Evolutionary conservation across 2,797 vertebrate species (phyloP).

Genomic region (Epinephelus malabaricus): DNA sequence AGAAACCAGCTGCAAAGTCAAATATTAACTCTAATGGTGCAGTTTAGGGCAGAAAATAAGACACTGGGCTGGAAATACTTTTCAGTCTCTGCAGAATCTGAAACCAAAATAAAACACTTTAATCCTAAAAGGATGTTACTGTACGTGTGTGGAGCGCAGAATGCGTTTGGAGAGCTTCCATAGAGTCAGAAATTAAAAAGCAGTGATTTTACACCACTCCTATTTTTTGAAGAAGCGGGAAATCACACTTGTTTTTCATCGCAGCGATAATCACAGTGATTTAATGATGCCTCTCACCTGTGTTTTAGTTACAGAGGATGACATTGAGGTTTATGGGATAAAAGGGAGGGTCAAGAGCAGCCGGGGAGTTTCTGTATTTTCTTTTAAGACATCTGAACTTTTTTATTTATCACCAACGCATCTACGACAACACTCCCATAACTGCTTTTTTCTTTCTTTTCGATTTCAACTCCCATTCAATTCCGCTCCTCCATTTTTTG

Average conservation of each 20-base stretch:
- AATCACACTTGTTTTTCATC: conserved; percentile 44
- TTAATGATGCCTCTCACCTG: conserved; percentile 29
- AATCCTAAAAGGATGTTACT: conserved; percentile 21
- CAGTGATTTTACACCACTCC: conserved; percentile 33
- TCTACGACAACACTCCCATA: conserved; percentile 32
- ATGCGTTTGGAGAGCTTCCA: conserved; percentile 31
- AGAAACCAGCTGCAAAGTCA: conserved; percentile 46
- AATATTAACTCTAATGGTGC: conserved; percentile 33
- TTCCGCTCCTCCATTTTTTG: conserved; percentile 50
- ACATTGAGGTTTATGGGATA: background rate
- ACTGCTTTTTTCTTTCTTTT: conserved; percentile 51
- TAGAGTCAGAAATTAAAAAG: conserved; percentile 44
- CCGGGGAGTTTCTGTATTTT: conserved; percentile 17
- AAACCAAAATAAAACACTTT: conserved; percentile 10
- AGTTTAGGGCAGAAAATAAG: conserved; percentile 21
- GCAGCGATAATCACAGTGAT: conserved; percentile 21
- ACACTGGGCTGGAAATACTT: background rate
- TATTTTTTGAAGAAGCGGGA: conserved; percentile 17
- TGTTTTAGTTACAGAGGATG: conserved; percentile 1
- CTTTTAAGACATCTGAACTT: conserved; percentile 35
- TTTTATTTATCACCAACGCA: conserved; percentile 55
- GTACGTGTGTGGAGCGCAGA: background rate
- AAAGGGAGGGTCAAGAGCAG: conserved; percentile 22
- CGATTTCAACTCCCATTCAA: conserved; percentile 71
- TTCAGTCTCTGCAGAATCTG: background rate